Base-by-base conservation (phyloP, 2,797 vertebrate species). In the Harpagifer antarcticus region DNA sequence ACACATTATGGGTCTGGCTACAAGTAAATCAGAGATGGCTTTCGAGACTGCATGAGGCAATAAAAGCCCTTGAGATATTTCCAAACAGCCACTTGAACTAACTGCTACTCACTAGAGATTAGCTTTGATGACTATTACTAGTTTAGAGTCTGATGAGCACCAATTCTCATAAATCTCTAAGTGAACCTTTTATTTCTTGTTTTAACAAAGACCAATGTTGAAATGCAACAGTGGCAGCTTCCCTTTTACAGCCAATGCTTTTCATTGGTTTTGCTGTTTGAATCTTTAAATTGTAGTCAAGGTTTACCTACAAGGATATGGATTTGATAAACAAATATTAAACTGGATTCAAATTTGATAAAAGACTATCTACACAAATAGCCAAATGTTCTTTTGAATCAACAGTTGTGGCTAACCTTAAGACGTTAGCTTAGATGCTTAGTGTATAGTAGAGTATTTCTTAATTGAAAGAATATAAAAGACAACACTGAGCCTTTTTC, bases 1-100 rank as follows among this genome's bases (percentile, higher is more conserved):
- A 19, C 44, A 84, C 72, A 74, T 54, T 70, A 78, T 53, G 56
- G 23, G 43, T 68, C 68, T 68, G 33, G 31, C 65, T 74, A 50
- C 71, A 47, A 33, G 42, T 74, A 83, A 60, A 76, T 71, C 55
- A 55, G 64, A 69, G 70, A 63, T 69, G 68, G 65, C 63, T 76
- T 58, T 63, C 42, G 15, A 78, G 68, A 42, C 57, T n/a, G 44
- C 57, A 60, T 23, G 53, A 63, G 52, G 45, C 62, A 81, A 60
- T 37, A 71, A 63, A 76, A 64, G 49, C 72, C 67, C 56, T 76
- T 72, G 33, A 76, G 37, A 68, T 60, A 27, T 66, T 58, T 67
- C 53, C 53, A 74, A 76, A 59, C 66, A 56, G 13, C 56, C 52
- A 37, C 70, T 77, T 61, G 60, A 58, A 61, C 76, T 53, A 68